Conservation (phyloP, 2,888 invertebrate species). For the Tenthredo scrophulariae region DNA sequence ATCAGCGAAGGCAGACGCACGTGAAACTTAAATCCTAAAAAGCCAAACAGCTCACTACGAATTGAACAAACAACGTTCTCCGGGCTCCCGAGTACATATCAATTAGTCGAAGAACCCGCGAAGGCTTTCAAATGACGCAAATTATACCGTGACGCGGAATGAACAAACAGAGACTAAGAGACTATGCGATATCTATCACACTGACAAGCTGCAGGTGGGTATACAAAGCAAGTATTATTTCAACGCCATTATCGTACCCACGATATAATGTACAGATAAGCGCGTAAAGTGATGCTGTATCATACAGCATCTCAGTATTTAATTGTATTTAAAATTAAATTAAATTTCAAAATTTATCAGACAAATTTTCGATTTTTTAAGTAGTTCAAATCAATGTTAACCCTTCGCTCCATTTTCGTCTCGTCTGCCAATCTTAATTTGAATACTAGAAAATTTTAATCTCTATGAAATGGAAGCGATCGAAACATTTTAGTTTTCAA, state of each 20-base stretch:
- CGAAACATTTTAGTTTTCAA: neutral
- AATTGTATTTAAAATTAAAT: neutral
- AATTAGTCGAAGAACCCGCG: slow-evolving; percentile 1
- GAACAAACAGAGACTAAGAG: slow-evolving; percentile 60
- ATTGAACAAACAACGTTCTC: neutral
- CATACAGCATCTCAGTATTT: neutral
- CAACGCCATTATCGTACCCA: slow-evolving; percentile 65
- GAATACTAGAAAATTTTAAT: neutral
- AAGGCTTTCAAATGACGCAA: slow-evolving; percentile 59
- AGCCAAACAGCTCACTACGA: neutral
- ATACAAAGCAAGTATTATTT: slow-evolving; percentile 64
- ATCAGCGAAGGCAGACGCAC: neutral
- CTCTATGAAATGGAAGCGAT: neutral
- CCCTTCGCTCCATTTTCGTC: neutral
- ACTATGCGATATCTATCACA: slow-evolving; percentile 62
- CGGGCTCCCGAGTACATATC: neutral
- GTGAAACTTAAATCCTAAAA: neutral
- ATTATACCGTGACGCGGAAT: slow-evolving; percentile 58
- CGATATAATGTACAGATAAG: slow-evolving; percentile 1
- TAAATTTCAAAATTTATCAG: neutral
- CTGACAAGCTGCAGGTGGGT: slow-evolving; percentile 43
- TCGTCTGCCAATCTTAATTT: neutral
- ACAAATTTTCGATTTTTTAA: neutral
- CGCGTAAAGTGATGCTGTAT: slow-evolving; percentile 5
- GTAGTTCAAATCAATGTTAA: neutral